Conservation (phyloP, 2,797 vertebrate genomes). For the Neoniphon sammara region DNA sequence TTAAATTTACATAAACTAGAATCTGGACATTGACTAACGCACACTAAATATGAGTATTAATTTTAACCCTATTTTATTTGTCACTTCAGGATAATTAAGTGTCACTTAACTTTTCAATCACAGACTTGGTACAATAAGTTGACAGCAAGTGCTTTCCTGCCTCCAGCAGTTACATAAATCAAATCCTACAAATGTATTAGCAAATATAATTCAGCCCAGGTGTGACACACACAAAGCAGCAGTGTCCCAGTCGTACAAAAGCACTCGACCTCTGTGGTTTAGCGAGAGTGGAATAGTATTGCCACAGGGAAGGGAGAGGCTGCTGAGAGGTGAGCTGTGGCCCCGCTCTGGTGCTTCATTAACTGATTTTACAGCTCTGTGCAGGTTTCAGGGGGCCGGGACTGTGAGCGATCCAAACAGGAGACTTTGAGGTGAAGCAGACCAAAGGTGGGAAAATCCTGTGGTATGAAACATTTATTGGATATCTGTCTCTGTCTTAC, state of each 20-base stretch:
- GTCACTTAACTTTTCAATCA: neutral
- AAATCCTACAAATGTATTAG: constrained; percentile 10
- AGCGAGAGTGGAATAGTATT: constrained; percentile 18
- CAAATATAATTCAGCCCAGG: constrained; percentile 14
- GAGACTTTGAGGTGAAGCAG: neutral
- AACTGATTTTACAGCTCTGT: constrained; percentile 66
- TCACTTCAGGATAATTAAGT: neutral
- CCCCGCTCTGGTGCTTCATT: constrained; percentile 66
- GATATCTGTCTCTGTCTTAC: constrained; percentile 8
- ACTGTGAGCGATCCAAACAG: neutral
- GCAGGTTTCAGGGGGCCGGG: constrained; percentile 11
- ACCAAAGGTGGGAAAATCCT: neutral
- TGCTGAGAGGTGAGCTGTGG: constrained; percentile 27
- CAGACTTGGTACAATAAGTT: neutral
- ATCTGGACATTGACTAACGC: no score
- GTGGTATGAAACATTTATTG: neutral
- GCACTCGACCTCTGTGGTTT: neutral
- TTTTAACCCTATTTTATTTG: no score
- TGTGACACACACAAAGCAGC: constrained; percentile 12
- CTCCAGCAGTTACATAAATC: neutral
- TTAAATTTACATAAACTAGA: no score
- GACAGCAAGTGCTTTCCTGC: neutral
- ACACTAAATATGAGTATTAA: neutral
- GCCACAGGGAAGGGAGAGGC: constrained; percentile 55
- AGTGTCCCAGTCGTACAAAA: constrained; percentile 50